phyloP scores from a whole-genome alignment of 2,797 vertebrate species.

The Nothura maculosa region DNA sequence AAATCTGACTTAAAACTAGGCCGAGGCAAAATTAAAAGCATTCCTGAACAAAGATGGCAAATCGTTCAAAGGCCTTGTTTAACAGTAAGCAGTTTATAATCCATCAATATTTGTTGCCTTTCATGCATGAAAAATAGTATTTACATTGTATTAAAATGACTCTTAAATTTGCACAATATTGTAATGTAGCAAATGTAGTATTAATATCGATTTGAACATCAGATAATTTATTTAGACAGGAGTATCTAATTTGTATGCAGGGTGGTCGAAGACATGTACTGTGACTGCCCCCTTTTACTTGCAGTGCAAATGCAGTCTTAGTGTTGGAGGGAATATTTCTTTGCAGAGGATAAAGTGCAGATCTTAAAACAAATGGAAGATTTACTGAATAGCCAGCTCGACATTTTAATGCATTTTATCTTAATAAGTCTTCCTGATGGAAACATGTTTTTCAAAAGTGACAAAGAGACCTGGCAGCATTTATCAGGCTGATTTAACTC shows the following conservation, averaged over 20 bases:
- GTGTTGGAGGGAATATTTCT: constrained; percentile 60
- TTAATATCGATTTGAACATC: constrained; percentile 84
- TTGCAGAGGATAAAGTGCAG: constrained; percentile 75
- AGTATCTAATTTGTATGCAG: constrained; percentile 82
- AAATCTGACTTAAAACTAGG: constrained; percentile 71
- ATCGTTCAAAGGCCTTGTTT: constrained; percentile 74
- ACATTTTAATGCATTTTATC: constrained; percentile 79
- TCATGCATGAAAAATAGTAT: constrained; percentile 78
- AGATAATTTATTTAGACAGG: constrained; percentile 84
- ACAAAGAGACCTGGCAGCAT: constrained; percentile 79
- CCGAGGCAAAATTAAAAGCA: constrained; percentile 72
- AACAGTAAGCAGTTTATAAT: constrained; percentile 73
- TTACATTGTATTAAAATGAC: constrained; percentile 81
- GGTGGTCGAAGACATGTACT: constrained; percentile 78
- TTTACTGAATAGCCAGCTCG: constrained; percentile 73
- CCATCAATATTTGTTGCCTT: constrained; percentile 79
- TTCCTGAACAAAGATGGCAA: constrained; percentile 76
- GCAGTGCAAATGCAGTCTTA: constrained; percentile 80
- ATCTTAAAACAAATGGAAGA: constrained; percentile 84
- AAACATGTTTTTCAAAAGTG: constrained; percentile 80
- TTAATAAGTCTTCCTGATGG: constrained; percentile 79
- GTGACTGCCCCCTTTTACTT: constrained; percentile 82
- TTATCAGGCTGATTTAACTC: constrained; percentile 74
- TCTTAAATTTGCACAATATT: constrained; percentile 83
- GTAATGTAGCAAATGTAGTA: constrained; percentile 82